These are phyloP conservation scores for Sicus ferrugineus DNA, from an alignment of 2,888 invertebrate species.

Conservation along the genomic window DNA sequence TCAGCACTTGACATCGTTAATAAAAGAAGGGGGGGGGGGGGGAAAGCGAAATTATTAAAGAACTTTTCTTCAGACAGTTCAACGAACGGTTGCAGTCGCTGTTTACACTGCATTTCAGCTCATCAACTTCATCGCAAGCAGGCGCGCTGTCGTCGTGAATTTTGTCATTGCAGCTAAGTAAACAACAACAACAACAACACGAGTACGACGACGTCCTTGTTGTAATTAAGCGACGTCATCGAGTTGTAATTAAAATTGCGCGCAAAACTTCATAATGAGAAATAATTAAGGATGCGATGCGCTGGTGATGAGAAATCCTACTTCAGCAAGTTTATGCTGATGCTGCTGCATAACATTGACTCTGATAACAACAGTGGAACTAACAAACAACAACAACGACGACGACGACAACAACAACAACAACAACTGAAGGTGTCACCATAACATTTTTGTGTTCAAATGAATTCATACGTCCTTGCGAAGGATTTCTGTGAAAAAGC, in stretches of 20 bases:
- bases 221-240: background rate
- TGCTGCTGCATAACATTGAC: too few species aligned
- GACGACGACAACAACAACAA: too few species aligned
- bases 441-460: too few species aligned
- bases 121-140: background rate
- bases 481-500: too few species aligned
- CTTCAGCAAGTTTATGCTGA: too few species aligned
- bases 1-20: conserved; percentile 12
- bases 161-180: background rate
- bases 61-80: background rate
- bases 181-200: background rate
- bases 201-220: background rate
- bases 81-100: conserved; percentile 7
- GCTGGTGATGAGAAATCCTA: too few species aligned
- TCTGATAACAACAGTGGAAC: too few species aligned
- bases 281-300: too few species aligned
- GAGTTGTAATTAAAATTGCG: background rate
- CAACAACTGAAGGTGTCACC: too few species aligned
- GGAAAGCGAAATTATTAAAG: background rate
- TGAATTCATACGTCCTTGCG: too few species aligned
- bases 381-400: too few species aligned
- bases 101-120: background rate
- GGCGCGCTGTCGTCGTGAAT: background rate
- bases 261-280: too few species aligned
- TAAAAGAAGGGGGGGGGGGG: background rate